These are phyloP conservation scores for Tetramorium alpestre DNA, from an alignment of 1,140 invertebrate genomes.

Conservation along the genomic window DNA sequence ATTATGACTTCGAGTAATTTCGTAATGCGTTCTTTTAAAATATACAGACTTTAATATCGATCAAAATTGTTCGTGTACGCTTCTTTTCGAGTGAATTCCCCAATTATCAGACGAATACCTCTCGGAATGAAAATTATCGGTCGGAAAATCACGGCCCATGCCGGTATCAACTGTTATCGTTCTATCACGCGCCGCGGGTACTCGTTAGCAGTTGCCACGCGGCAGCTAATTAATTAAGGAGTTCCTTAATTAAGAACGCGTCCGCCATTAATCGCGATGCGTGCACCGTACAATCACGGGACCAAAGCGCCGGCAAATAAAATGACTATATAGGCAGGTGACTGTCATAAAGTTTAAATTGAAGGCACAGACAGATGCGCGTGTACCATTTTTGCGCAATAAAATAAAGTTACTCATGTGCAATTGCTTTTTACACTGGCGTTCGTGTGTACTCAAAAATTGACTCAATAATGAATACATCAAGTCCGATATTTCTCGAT, in stretches of 20 bases:
- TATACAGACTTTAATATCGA: background rate
- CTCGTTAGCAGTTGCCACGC: constrained; percentile 50
- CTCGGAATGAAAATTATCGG: constrained; percentile 47
- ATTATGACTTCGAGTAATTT: background rate
- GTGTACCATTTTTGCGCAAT: background rate
- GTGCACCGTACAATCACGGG: constrained; percentile 31
- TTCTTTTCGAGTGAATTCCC: background rate
- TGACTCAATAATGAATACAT: constrained; percentile 1
- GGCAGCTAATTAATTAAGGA: constrained; percentile 57
- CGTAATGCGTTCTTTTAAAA: background rate
- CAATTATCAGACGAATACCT: constrained; percentile 2
- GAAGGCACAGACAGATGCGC: constrained; percentile 11
- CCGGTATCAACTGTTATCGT: constrained; percentile 33
- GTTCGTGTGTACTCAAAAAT: background rate
- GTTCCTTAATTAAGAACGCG: constrained; percentile 55
- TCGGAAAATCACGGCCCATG: constrained; percentile 34
- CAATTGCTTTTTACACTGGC: background rate
- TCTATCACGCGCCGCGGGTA: constrained; percentile 22
- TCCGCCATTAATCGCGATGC: constrained; percentile 50
- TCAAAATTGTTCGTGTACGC: background rate
- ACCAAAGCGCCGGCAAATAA: background rate
- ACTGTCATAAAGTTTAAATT: constrained; percentile 43
- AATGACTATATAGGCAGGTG: constrained; percentile 20
- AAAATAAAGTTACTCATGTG: constrained; percentile 26
- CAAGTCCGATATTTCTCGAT: constrained; percentile 1